A percentile compares a stretch with the other conserved stretches of the same genome.
These are phyloP conservation scores for Chelon labrosus DNA, from an alignment of 2,797 vertebrate genomes.

Conservation along the genomic window DNA sequence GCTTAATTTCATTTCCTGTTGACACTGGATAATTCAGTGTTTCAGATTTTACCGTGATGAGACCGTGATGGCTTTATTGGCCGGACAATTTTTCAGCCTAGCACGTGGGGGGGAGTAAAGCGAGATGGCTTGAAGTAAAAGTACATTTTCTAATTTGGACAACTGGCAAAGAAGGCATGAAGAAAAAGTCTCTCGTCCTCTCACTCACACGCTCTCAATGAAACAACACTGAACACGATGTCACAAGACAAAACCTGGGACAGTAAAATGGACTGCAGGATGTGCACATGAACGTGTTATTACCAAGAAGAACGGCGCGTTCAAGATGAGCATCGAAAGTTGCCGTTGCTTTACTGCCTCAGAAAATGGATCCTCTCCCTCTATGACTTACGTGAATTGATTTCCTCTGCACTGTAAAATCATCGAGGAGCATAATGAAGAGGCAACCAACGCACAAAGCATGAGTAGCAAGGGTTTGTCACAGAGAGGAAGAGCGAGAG, in stretches of 20 bases:
- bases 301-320: constrained; percentile 54
- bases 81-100: neutral
- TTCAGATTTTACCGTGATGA: neutral
- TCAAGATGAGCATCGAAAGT: constrained; percentile 40
- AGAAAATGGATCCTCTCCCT: constrained; percentile 56
- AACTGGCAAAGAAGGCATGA: too few relatives aligned
- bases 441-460: constrained; percentile 35
- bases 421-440: constrained; percentile 61
- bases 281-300: constrained; percentile 10
- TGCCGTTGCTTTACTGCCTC: constrained; percentile 41
- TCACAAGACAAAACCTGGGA: constrained; percentile 61
- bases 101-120: neutral
- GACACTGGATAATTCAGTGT: neutral
- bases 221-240: constrained; percentile 34
- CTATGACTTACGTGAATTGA: constrained; percentile 56
- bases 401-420: constrained; percentile 60
- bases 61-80: neutral
- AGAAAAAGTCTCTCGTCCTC: neutral
- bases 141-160: too few relatives aligned
- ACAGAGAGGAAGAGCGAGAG: constrained; percentile 13
- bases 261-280: constrained; percentile 33
- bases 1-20: neutral
- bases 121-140: neutral
- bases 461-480: constrained; percentile 28
- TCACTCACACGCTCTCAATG: constrained; percentile 7